Percentiles rank a stretch among this genome's conserved stretches.
These are phyloP conservation scores for Aegotheles bennettii DNA, from an alignment of 2,113 vertebrate genomes.

Conservation along the genomic window DNA sequence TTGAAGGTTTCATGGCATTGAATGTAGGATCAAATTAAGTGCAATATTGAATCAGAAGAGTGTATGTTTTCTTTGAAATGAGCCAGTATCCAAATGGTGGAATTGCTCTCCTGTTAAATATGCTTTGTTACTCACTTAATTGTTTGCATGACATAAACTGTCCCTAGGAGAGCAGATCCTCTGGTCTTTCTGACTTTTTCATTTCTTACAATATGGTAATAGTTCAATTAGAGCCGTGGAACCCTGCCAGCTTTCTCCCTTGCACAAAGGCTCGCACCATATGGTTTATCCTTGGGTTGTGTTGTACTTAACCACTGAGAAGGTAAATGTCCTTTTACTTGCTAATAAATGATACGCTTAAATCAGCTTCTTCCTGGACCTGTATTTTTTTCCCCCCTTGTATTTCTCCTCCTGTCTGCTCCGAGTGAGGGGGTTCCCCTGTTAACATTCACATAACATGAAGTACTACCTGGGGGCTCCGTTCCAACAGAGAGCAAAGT, in stretches of 20 bases:
- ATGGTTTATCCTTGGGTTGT: background rate
- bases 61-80: background rate
- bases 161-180: background rate
- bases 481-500: background rate
- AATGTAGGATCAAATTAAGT: background rate
- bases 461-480: background rate
- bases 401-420: background rate
- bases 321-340: background rate
- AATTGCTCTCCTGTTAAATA: background rate
- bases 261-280: background rate
- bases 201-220: background rate
- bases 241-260: background rate
- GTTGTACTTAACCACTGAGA: background rate
- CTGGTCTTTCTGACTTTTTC: background rate
- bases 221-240: background rate
- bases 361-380: background rate
- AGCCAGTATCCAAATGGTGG: background rate
- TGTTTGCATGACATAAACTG: background rate
- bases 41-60: background rate
- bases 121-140: background rate
- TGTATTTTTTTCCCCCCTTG: background rate
- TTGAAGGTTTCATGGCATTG: background rate
- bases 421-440: background rate
- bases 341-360: background rate
- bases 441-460: fast-evolving